Percentiles rank a stretch among this genome's conserved stretches.
phyloP scores from a whole-genome alignment of 2,888 invertebrate species.

The Blomia tropicalis region DNA sequence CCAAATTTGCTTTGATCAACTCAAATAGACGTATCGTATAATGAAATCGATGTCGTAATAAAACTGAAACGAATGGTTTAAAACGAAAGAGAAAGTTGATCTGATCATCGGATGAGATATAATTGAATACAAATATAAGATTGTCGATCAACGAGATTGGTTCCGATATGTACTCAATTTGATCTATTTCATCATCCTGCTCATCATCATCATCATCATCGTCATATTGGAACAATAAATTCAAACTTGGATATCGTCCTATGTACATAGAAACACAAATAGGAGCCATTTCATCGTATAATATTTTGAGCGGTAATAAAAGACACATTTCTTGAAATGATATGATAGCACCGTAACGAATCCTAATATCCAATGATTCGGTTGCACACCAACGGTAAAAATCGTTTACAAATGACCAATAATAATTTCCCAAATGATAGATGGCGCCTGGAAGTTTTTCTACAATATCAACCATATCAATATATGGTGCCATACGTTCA shows the following conservation, averaged over 20 bases:
- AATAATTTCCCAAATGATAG: neutral
- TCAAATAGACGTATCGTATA: neutral
- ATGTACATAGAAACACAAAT: neutral
- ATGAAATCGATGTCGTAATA: neutral
- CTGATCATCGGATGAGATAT: neutral
- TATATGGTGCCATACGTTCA: neutral
- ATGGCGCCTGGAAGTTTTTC: neutral
- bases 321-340: neutral
- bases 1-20: neutral
- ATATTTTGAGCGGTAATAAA: neutral
- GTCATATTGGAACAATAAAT: too few species aligned
- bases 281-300: neutral
- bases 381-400: neutral
- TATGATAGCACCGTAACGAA: neutral
- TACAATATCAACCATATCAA: neutral
- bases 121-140: neutral
- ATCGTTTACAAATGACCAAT: neutral
- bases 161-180: neutral
- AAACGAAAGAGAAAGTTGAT: neutral
- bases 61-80: neutral
- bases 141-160: neutral
- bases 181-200: neutral
- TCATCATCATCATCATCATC: too few species aligned
- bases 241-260: neutral
- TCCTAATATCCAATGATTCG: neutral